Base-by-base conservation (phyloP, 2,797 vertebrate genomes). In the Poeciliopsis gracilis region DNA sequence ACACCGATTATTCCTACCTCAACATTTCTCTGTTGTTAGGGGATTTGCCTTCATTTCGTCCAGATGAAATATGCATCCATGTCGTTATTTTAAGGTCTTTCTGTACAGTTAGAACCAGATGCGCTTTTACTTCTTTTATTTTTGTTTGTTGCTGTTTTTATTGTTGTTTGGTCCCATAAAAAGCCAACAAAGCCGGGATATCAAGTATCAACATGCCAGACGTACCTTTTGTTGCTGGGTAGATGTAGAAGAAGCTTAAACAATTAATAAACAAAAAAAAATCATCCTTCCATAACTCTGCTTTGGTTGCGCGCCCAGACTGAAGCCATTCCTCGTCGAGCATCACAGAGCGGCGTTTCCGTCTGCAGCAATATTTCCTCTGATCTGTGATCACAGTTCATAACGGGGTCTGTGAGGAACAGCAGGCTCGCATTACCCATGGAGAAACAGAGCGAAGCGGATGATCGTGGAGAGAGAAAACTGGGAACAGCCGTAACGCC, bases 381-480 rank as follows among this genome's bases (percentile, higher is more conserved):
- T 66, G 63, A 66, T 66, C 63, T 41, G 63, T 66, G 63, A 66
- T 66, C 63, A 38, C 63, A 12, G 63, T 66, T 66, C 63, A 66
- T 66, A 66, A 66, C 18, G 8, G 15, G 59, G 59, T 63, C 59
- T 63, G 28, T 63, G 59, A 18, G 18, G 59, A 63, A 63, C 59
- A 63, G 59, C 55, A 59, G 25, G 55, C 30, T 36, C 3, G 13
- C 2, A 33, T 36, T 63, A 16, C 15, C 59, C 16, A 11, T 23
- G 36, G 23, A 30, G 8, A 38, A 66, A 23, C 33, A 66, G 7
- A 36, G 61, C 3, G 18, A 66, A 23, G 33, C 20, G 0, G 15
- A 66, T 38, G 1, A 1, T 36, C 38, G 23, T 10, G 33, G 33
- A 23, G 18, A 66, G 18, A 23, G 61, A 38, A 23, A 36, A 38